Evolutionary conservation across 2,113 vertebrate genomes (phyloP).

Genomic region (Petrocephalus microphthalmus): DNA sequence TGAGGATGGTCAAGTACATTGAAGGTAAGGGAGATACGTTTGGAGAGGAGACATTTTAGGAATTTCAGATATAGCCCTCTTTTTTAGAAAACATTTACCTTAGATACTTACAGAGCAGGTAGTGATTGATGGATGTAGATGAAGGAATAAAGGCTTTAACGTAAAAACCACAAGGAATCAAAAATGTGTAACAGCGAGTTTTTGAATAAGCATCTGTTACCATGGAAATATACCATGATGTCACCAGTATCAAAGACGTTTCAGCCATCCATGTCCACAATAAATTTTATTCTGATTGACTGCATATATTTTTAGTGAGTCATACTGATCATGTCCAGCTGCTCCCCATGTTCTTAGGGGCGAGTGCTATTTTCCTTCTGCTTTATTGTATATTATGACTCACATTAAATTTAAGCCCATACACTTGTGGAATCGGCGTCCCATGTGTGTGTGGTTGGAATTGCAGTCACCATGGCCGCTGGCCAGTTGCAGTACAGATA

Average conservation of each 20-base stretch:
- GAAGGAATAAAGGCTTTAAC: background rate
- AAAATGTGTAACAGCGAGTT: background rate
- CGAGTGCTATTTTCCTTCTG: background rate
- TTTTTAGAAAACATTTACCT: background rate
- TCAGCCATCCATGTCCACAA: slow-evolving; percentile 12
- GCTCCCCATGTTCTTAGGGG: background rate
- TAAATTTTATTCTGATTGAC: slow-evolving; percentile 28
- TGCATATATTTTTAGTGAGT: slow-evolving; percentile 37
- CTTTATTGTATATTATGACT: slow-evolving; percentile 8
- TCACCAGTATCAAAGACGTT: slow-evolving; percentile 27
- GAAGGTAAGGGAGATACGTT: background rate
- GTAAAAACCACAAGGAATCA: background rate
- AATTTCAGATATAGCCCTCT: background rate
- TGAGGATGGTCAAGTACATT: background rate
- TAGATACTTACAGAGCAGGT: background rate
- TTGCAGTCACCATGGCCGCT: background rate
- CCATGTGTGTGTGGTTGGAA: background rate
- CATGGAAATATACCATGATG: slow-evolving; percentile 28
- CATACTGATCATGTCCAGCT: slow-evolving; percentile 36
- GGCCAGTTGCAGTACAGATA: background rate
- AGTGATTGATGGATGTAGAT: background rate
- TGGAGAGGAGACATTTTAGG: background rate
- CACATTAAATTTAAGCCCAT: background rate
- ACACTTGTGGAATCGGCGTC: background rate
- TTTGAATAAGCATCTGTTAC: background rate